Evolutionary conservation across 2,888 invertebrate species (phyloP).

Genomic region (Patella caerulea): DNA sequence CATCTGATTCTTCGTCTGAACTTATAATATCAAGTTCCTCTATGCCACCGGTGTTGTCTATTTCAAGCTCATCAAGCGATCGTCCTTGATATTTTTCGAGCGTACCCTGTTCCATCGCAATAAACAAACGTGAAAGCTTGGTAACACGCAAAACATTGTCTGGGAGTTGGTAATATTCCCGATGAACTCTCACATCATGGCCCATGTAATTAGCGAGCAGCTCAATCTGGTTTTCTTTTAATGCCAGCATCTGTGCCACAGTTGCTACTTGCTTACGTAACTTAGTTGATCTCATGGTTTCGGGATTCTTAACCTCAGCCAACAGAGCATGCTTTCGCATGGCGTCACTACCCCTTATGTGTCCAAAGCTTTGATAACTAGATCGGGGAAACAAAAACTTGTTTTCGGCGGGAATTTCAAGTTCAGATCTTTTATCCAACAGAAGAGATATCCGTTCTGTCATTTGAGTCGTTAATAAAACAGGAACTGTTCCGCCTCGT

Average conservation of each 20-base stretch:
- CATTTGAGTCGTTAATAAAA: not conserved
- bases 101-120: not conserved
- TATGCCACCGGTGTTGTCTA: not conserved
- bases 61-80: not conserved
- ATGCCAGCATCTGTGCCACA: constrained; percentile 8
- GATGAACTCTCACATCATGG: not conserved
- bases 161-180: not conserved
- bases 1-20: not conserved
- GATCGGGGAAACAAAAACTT: not conserved
- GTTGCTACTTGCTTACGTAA: not conserved
- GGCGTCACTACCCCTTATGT: not conserved
- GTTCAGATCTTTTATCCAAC: not conserved
- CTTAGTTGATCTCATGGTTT: constrained; percentile 4
- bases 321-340: not conserved
- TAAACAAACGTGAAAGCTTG: not conserved
- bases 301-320: not conserved
- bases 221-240: not conserved
- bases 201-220: not conserved
- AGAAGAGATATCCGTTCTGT: not conserved
- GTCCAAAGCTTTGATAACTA: not conserved
- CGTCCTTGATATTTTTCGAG: not conserved
- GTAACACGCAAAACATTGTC: not conserved
- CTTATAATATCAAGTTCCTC: not conserved
- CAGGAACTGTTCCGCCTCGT: not conserved
- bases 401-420: not conserved